These are phyloP conservation scores for Dryocosmus kuriphilus DNA, from an alignment of 2,888 invertebrate genomes.

Conservation along the genomic window DNA sequence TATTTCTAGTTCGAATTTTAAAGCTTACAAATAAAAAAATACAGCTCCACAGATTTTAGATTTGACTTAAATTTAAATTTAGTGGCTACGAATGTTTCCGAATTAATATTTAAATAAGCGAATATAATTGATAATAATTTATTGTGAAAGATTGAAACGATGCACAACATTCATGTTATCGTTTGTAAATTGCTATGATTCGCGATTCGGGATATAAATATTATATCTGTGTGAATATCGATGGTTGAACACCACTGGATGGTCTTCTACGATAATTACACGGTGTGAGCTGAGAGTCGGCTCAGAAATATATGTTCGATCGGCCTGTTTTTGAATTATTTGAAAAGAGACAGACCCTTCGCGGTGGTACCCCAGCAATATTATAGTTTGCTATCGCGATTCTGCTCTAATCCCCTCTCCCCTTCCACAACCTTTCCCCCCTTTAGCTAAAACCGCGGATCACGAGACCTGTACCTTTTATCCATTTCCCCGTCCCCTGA, in stretches of 20 bases:
- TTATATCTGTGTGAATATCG: conserved; percentile 43
- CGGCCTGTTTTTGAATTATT: conserved; percentile 78
- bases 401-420: conserved; percentile 63
- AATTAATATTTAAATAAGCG: not conserved
- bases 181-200: conserved; percentile 36
- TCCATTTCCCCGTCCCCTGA: conserved; percentile 48
- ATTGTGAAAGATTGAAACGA: not conserved
- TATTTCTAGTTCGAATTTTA: too few relatives aligned
- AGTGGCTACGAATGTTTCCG: not conserved
- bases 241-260: conserved; percentile 74
- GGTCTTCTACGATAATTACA: conserved; percentile 77
- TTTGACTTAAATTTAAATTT: not conserved
- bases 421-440: conserved; percentile 29
- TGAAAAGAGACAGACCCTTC: conserved; percentile 76
- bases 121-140: not conserved
- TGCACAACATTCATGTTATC: conserved; percentile 19
- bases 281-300: conserved; percentile 74
- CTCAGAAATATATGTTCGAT: conserved; percentile 77
- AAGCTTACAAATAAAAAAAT: too few relatives aligned
- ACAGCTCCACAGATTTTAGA: too few relatives aligned
- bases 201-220: conserved; percentile 30
- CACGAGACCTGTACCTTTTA: conserved; percentile 50
- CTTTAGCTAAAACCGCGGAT: conserved; percentile 26
- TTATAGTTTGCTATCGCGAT: conserved; percentile 72
- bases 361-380: conserved; percentile 69